A percentile compares a stretch with the other conserved stretches of the same genome.
phyloP scores from a whole-genome alignment of 2,113 vertebrate genomes.

The Puntigrus tetrazona region DNA sequence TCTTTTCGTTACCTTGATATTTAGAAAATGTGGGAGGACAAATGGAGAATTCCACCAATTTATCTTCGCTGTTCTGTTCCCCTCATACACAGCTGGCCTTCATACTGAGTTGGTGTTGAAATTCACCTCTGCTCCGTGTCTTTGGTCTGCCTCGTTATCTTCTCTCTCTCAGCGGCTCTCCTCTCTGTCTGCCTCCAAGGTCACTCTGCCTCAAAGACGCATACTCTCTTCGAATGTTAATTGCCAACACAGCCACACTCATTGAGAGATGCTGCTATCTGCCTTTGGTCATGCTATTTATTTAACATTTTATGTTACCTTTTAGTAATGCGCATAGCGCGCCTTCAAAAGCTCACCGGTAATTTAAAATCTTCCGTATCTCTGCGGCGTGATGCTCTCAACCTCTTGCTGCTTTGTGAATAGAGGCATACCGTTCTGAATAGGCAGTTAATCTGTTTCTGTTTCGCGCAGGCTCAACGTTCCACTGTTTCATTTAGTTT shows the following conservation, averaged over 20 bases:
- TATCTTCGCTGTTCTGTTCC: neutral
- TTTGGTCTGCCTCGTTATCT: slow-evolving; percentile 55
- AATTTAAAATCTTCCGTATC: neutral
- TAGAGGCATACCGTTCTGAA: neutral
- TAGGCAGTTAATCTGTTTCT: neutral
- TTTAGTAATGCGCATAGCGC: neutral
- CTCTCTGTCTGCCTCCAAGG: slow-evolving; percentile 56
- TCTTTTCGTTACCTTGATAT: slow-evolving; percentile 29
- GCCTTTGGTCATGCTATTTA: slow-evolving; percentile 38
- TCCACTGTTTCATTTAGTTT: neutral
- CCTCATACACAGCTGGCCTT: slow-evolving; percentile 39
- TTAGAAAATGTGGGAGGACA: slow-evolving; percentile 26
- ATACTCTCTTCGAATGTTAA: slow-evolving; percentile 54
- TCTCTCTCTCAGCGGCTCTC: slow-evolving; percentile 46
- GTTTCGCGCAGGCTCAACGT: neutral
- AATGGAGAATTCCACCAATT: slow-evolving; percentile 9
- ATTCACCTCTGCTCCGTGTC: slow-evolving; percentile 54
- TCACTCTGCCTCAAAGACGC: slow-evolving; percentile 48
- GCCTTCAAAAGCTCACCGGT: slow-evolving; percentile 11
- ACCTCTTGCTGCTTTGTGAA: neutral
- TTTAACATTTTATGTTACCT: slow-evolving; percentile 39
- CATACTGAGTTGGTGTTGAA: slow-evolving; percentile 44
- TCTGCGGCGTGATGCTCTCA: neutral
- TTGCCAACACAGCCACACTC: slow-evolving; percentile 44
- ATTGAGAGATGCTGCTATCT: slow-evolving; percentile 36